Conservation (phyloP, 2,888 invertebrate species). For the Calliscelio sp. region DNA sequence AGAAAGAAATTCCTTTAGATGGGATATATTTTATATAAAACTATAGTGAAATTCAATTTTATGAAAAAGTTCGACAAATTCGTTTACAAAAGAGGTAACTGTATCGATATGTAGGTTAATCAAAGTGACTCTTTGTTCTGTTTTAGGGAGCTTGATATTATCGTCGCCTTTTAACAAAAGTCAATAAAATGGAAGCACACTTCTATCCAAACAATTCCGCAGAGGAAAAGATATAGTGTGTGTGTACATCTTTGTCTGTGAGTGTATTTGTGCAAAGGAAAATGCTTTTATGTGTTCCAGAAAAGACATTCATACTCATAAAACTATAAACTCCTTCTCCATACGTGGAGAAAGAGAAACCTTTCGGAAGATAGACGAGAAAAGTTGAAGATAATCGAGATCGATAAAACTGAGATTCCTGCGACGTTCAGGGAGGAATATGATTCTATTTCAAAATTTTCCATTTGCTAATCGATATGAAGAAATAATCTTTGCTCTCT, state of each 20-base stretch:
- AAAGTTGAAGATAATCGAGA: constrained; percentile 14
- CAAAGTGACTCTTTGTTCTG: neutral
- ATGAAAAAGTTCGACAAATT: neutral
- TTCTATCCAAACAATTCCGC: neutral
- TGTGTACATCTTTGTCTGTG: too few relatives aligned
- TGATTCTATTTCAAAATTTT: neutral
- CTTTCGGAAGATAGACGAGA: constrained; percentile 12
- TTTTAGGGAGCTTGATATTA: neutral
- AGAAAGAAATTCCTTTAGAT: too few relatives aligned
- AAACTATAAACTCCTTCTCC: constrained; percentile 8
- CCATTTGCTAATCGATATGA: neutral
- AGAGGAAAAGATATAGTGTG: neutral
- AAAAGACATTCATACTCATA: constrained; percentile 6
- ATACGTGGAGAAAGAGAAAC: constrained; percentile 9
- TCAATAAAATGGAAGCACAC: neutral
- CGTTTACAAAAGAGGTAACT: neutral
- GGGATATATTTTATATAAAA: too few relatives aligned
- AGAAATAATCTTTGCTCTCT: neutral
- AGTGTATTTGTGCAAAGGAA: too few relatives aligned
- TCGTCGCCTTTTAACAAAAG: constrained; percentile 10
- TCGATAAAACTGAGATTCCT: constrained; percentile 12
- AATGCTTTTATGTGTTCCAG: constrained; percentile 4
- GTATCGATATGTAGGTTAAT: constrained; percentile 9
- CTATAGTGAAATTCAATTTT: neutral
- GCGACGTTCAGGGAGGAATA: neutral